Percentiles rank a stretch among this genome's conserved stretches.
These are phyloP conservation scores for Nibea albiflora DNA, from an alignment of 2,113 vertebrate species.

Conservation along the genomic window DNA sequence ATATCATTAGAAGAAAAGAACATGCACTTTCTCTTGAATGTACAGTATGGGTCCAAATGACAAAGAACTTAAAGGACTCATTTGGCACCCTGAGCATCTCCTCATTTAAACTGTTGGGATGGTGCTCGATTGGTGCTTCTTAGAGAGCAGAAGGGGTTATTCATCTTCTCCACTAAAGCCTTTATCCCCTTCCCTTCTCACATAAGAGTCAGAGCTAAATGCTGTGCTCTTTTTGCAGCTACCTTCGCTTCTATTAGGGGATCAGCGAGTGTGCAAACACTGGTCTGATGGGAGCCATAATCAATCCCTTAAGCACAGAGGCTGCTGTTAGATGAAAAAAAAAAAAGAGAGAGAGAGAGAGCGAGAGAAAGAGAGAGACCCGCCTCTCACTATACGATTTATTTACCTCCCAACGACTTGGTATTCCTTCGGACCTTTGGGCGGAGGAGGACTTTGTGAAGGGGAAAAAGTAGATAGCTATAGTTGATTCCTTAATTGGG, in stretches of 20 bases:
- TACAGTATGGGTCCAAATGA: slow-evolving; percentile 14
- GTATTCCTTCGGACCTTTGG: slow-evolving; percentile 6
- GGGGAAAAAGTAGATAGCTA: slow-evolving; percentile 28
- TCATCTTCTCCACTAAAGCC: slow-evolving; percentile 40
- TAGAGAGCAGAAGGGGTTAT: slow-evolving; percentile 33
- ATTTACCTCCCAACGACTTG: slow-evolving; percentile 35
- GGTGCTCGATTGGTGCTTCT: slow-evolving; percentile 8
- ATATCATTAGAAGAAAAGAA: slow-evolving; percentile 6
- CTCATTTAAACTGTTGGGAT: slow-evolving; percentile 39
- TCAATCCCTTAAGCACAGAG: slow-evolving; percentile 61
- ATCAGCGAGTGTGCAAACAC: slow-evolving; percentile 61
- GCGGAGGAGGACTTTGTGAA: not conserved
- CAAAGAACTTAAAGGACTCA: slow-evolving; percentile 24
- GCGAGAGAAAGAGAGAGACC: not conserved
- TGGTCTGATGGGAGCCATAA: slow-evolving; percentile 62
- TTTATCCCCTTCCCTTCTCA: slow-evolving; percentile 32
- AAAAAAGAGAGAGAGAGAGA: slow-evolving; percentile 1
- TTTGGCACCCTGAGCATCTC: slow-evolving; percentile 24
- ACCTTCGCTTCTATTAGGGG: slow-evolving; percentile 49
- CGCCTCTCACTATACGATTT: slow-evolving; percentile 6
- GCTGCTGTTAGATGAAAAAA: slow-evolving; percentile 26
- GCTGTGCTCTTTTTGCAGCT: slow-evolving; percentile 45
- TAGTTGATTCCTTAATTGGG: slow-evolving; percentile 52
- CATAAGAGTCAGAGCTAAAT: slow-evolving; percentile 31
- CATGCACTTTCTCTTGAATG: slow-evolving; percentile 9